phyloP scores from a whole-genome alignment of 2,888 invertebrate species.

The Clitarchus hookeri region DNA sequence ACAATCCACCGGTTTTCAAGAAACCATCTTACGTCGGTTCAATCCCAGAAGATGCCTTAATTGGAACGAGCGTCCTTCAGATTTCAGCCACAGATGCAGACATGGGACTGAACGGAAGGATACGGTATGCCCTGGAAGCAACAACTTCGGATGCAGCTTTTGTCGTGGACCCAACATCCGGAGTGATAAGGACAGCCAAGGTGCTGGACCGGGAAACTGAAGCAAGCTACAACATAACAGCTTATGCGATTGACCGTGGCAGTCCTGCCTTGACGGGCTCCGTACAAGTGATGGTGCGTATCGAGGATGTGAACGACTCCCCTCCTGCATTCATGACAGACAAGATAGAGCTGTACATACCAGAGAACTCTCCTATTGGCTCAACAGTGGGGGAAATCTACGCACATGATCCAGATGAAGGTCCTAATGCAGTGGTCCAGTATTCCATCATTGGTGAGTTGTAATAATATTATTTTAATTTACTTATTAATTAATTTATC shows the following conservation, averaged over 20 bases:
- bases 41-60: constrained; percentile 85
- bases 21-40: constrained; percentile 79
- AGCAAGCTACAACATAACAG: constrained; percentile 81
- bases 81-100: constrained; percentile 84
- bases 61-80: constrained; percentile 78
- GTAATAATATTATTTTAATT: background rate
- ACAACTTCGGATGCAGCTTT: constrained; percentile 81
- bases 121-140: constrained; percentile 76
- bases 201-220: constrained; percentile 89
- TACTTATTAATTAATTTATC: no score
- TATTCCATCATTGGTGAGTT: constrained; percentile 85
- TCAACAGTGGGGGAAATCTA: constrained; percentile 90
- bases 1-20: constrained; percentile 88
- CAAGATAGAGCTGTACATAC: constrained; percentile 83
- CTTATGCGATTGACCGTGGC: constrained; percentile 78
- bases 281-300: constrained; percentile 69
- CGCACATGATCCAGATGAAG: constrained; percentile 92
- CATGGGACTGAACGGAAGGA: constrained; percentile 83
- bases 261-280: constrained; percentile 47
- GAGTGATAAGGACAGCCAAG: constrained; percentile 87
- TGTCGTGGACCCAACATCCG: constrained; percentile 88
- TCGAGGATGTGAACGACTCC: constrained; percentile 89
- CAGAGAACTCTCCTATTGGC: constrained; percentile 96
- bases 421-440: constrained; percentile 86
- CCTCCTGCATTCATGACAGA: constrained; percentile 89